Evolutionary conservation across 2,888 invertebrate species (phyloP), one percentile per base, ranked within the genome.

Genomic region (Pyrochroa serraticornis): DNA sequence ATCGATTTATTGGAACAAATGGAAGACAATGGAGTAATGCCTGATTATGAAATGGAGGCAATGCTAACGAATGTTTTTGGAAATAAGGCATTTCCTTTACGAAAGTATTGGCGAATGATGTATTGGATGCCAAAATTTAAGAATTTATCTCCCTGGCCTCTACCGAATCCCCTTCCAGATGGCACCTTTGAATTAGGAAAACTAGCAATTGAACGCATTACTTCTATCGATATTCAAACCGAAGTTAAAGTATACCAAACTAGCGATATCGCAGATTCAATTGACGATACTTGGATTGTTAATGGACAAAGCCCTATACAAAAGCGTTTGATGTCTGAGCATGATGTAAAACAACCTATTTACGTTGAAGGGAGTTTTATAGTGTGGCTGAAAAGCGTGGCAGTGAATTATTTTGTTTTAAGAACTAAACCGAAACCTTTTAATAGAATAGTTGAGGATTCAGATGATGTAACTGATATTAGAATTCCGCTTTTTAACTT

Each of bases 61-160:
- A 88, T 94, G 78, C 80, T 99, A 6, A 71, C 90, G 1, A 92
- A 91, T 71, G 86, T 90, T 43, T 99, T 97, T 80, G 97, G 98
- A 0, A 80, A 80, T 13, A 81, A 87, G 63, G 91, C 91, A 0
- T 84, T 85, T 72, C 90, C 91, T 0, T 74, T 91, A 3, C 81
- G 90, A 51, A 91, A 90, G 71, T 90, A 83, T 71, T 89, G 90
- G 89, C 82, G 91, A 7, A 90, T 92, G 89, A 85, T 90, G 86
- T 92, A 92, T 71, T 92, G 92, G 92, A 89, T 91, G 89, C 96
- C 97, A 0, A 99, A 98, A 77, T 94, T 99, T 75, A 92, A 89
- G 74, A 89, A 96, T 74, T 77, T 91, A 0, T 92, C 92, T 51
- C 97, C 97, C 0, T 97, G 93, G 91, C 85, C 85, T 3, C 77